Base-by-base conservation (phyloP, 2,888 invertebrate species). In the Melanostoma scalare region DNA sequence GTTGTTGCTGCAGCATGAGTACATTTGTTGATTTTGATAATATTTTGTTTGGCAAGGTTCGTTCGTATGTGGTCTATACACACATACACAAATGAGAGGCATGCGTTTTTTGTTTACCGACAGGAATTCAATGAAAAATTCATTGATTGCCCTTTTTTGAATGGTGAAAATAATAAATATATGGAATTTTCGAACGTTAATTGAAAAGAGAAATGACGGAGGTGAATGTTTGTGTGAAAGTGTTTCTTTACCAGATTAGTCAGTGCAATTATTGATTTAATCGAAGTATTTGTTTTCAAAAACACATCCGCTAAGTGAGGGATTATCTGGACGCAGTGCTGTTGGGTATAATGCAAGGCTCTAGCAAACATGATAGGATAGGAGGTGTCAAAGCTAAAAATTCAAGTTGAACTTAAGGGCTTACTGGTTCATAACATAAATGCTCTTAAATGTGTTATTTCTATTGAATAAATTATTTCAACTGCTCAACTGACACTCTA, bases 11-110 rank as follows among this genome's bases (percentile, higher is more conserved):
- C 9, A 31, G 52, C 58, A 46, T 40, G 67, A 52, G 46, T 5
- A 48, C 8, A 82, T 73, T 77, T 82, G 81, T 82, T 77, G 82
- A 82, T 74, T 76, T 82, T 74, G 74, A 74, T 78, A 78, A 78
- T 77, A 77, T 69, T 73, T 69, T 63, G 77, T 55, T 74, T 35
- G 38, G 30, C 44, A n/a, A 6, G 44, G 40, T 48, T 36, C 42
- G 38, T 33, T 52, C 6, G 42, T 42, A 6, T 36, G 48, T 42
- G 48, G 8, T 3, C 6, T 63, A 46, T 3, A 9, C n/a, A 8
- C 2, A 9, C n/a, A 4, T 38, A 10, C 31, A 44, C 33, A 40
- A 68, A 74, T 58, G 50, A 42, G 65, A 67, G 65, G 55, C 52
- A 69, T 69, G 58, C 52, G 50, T 46, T 36, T 44, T 44, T 2